Evolutionary conservation across 2,797 vertebrate species (phyloP).

Genomic region (Jordanella pulchra): DNA sequence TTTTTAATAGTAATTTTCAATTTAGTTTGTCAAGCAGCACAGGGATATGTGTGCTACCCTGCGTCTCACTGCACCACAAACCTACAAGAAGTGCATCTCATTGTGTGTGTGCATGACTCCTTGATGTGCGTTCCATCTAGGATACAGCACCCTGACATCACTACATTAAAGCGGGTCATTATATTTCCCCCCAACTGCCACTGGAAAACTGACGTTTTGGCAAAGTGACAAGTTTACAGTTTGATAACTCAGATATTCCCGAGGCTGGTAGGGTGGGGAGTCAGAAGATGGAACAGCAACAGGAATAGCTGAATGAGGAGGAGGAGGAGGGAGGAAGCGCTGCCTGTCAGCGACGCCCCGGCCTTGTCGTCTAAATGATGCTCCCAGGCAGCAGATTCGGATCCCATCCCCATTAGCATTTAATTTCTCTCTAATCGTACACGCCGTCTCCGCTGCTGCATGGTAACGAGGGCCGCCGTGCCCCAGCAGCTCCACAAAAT

Average conservation of each 20-base stretch:
- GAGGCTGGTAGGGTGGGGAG: constrained; percentile 49
- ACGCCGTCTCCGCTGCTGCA: constrained; percentile 65
- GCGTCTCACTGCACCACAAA: constrained; percentile 60
- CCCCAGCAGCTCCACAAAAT: constrained; percentile 39
- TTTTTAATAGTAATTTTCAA: constrained; percentile 64
- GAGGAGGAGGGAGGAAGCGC: constrained; percentile 49
- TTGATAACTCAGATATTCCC: constrained; percentile 82
- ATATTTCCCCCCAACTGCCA: constrained; percentile 80
- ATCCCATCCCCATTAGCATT: constrained; percentile 86
- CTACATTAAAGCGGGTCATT: constrained; percentile 84
- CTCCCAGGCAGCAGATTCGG: constrained; percentile 77
- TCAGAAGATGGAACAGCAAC: constrained; percentile 42
- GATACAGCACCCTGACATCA: constrained; percentile 69
- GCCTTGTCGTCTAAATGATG: constrained; percentile 77
- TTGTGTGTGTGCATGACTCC: constrained; percentile 49
- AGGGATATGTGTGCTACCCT: constrained; percentile 56
- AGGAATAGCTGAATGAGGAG: constrained; percentile 48
- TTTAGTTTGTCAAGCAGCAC: constrained; percentile 64
- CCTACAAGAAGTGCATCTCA: constrained; percentile 56
- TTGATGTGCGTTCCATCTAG: constrained; percentile 64
- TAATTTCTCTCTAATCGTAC: constrained; percentile 85
- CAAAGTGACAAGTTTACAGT: constrained; percentile 87
- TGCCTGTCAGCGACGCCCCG: constrained; percentile 75
- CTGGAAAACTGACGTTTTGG: constrained; percentile 80
- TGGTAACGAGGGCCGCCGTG: constrained; percentile 70